Evolutionary conservation across 2,888 invertebrate species (phyloP).

Genomic region (Branchinecta sandiegonensis): DNA sequence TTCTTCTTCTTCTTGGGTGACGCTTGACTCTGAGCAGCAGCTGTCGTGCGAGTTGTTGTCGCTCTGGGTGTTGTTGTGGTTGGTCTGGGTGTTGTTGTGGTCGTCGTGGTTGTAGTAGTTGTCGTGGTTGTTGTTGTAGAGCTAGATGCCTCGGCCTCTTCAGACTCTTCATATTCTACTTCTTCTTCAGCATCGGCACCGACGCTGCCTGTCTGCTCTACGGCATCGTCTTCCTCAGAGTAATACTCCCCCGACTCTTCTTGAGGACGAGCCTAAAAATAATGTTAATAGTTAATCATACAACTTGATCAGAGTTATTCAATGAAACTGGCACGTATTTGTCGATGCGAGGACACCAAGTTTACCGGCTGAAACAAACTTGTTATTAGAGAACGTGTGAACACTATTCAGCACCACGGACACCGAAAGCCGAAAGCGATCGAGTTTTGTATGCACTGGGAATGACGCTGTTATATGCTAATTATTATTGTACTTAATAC

Average conservation of each 20-base stretch:
- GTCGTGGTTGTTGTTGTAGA: conserved; percentile 8
- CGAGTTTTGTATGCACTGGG: no score
- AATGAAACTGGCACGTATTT: no score
- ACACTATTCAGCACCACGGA: no score
- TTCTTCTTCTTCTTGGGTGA: not conserved
- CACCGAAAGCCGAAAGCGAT: no score
- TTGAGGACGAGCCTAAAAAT: not conserved
- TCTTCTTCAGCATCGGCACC: no score
- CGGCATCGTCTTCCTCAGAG: not conserved
- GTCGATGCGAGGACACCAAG: no score
- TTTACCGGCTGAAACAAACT: no score
- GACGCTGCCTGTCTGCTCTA: no score
- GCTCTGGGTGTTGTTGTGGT: conserved; percentile 4
- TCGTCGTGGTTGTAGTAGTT: not conserved
- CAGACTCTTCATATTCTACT: conserved; percentile 1
- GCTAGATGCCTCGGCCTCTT: not conserved
- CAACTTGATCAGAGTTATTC: no score
- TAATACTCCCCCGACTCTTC: not conserved
- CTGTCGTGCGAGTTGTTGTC: not conserved
- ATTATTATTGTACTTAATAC: no score
- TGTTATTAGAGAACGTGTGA: no score
- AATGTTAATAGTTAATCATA: not conserved
- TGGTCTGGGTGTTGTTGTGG: not conserved
- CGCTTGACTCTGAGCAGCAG: not conserved
- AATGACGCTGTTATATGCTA: no score